Evolutionary conservation across 2,888 invertebrate genomes (phyloP).

Genomic region (Apotomis betuletana): DNA sequence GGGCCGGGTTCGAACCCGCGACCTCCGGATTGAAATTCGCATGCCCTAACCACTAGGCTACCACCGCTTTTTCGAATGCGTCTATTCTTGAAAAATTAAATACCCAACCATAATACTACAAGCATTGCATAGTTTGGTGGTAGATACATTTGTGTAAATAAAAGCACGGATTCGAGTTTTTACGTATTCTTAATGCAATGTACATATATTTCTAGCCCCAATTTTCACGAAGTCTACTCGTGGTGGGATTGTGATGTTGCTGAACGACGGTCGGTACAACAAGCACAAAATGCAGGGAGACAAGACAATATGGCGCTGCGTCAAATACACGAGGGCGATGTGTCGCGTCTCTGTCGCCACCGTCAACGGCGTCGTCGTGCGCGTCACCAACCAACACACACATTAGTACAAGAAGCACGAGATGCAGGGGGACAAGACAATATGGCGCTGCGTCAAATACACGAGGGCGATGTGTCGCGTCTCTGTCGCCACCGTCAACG

Average conservation of each 20-base stretch:
- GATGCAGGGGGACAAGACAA: conserved; percentile 33
- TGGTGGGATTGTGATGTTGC: conserved; percentile 23
- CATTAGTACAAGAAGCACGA: conserved; percentile 44
- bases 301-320: conserved; percentile 46
- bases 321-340: conserved; percentile 12
- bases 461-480: neutral
- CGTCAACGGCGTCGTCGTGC: conserved; percentile 16
- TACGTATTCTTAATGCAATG: neutral
- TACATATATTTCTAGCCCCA: conserved; percentile 11
- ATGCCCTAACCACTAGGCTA: too few species aligned
- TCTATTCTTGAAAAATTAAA: too few species aligned
- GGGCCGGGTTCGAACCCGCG: too few species aligned
- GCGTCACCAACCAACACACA: conserved; percentile 1
- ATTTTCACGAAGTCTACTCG: conserved; percentile 18
- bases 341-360: conserved; percentile 31
- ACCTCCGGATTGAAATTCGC: too few species aligned
- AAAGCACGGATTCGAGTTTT: neutral
- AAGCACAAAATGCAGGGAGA: conserved; percentile 38
- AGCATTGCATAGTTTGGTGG: too few species aligned
- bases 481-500: conserved; percentile 21
- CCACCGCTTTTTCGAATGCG: too few species aligned
- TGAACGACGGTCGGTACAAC: conserved; percentile 45
- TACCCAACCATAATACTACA: too few species aligned
- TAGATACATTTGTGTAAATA: too few species aligned
- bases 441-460: conserved; percentile 44